Evolutionary conservation across 2,113 vertebrate genomes (phyloP).

Genomic region (Urocitellus parryii): DNA sequence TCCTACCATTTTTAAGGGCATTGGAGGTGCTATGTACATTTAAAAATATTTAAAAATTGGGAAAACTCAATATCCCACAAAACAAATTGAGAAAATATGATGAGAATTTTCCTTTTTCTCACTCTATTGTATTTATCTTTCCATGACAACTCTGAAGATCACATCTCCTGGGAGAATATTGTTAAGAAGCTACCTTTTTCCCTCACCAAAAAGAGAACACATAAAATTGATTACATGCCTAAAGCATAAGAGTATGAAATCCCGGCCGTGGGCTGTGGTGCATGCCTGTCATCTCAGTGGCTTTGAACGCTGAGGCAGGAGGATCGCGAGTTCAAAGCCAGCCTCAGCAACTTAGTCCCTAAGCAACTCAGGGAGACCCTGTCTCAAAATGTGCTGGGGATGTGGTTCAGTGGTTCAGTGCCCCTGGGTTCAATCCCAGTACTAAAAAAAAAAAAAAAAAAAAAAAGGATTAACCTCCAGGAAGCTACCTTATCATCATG

Average conservation of each 20-base stretch:
- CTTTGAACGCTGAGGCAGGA: no score
- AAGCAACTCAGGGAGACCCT: no score
- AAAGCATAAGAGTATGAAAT: background rate
- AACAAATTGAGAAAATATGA: background rate
- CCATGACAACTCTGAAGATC: background rate
- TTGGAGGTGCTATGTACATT: background rate
- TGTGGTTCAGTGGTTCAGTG: no score
- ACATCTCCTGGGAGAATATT: background rate
- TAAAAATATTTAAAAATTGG: conserved; percentile 1
- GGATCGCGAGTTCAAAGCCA: no score
- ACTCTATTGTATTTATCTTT: background rate
- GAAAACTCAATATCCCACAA: background rate
- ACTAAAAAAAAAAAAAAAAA: no score
- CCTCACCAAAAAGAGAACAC: background rate
- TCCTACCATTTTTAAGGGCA: no score
- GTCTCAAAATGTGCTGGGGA: no score
- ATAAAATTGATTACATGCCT: background rate
- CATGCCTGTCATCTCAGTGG: no score
- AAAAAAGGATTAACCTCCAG: background rate
- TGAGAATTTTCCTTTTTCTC: background rate
- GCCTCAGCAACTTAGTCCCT: no score
- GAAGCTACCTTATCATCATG: background rate
- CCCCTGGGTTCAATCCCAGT: no score
- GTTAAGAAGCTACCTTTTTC: background rate
- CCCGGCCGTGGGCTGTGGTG: no score